A percentile compares a stretch with the other conserved stretches of the same genome.
Conservation (phyloP, 2,797 vertebrate genomes). For the Rachycentron canadum region DNA sequence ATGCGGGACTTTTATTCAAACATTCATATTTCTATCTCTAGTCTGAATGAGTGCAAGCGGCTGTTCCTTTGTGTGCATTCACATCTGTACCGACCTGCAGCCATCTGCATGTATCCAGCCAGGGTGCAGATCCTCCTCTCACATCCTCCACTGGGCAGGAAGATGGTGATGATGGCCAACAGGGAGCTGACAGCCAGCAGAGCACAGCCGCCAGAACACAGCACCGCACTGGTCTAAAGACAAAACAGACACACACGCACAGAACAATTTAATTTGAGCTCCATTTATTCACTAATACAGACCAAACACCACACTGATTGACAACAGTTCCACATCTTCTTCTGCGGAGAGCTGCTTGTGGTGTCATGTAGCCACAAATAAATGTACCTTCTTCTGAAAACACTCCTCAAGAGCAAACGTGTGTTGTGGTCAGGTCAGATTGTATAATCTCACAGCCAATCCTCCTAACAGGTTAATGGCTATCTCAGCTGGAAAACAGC, state of each 20-base stretch:
- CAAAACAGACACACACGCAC: conserved; percentile 48
- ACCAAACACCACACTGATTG: not conserved
- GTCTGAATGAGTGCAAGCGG: conserved; percentile 1
- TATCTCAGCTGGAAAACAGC: conserved; percentile 63
- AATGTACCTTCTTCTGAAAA: conserved; percentile 1
- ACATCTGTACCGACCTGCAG: conserved; percentile 87
- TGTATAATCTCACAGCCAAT: conserved; percentile 42
- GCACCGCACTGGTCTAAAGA: conserved; percentile 92
- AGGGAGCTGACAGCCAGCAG: conserved; percentile 93
- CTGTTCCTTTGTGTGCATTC: conserved; percentile 1
- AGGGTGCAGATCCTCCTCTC: conserved; percentile 92
- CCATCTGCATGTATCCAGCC: conserved; percentile 96
- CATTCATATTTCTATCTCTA: not conserved
- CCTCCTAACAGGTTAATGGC: conserved; percentile 62
- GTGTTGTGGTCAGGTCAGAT: conserved; percentile 24
- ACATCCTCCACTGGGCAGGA: conserved; percentile 92
- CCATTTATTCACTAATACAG: not conserved
- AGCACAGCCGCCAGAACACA: conserved; percentile 92
- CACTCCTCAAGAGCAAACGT: conserved; percentile 10
- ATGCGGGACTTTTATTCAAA: not conserved
- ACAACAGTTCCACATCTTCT: conserved; percentile 1
- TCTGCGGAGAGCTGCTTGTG: not conserved
- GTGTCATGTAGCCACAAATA: not conserved
- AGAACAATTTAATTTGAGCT: conserved; percentile 16
- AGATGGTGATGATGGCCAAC: conserved; percentile 92